Evolutionary conservation across 2,888 invertebrate species (phyloP), one percentile per base, ranked within the genome.

Genomic region (Laothoe populi): DNA sequence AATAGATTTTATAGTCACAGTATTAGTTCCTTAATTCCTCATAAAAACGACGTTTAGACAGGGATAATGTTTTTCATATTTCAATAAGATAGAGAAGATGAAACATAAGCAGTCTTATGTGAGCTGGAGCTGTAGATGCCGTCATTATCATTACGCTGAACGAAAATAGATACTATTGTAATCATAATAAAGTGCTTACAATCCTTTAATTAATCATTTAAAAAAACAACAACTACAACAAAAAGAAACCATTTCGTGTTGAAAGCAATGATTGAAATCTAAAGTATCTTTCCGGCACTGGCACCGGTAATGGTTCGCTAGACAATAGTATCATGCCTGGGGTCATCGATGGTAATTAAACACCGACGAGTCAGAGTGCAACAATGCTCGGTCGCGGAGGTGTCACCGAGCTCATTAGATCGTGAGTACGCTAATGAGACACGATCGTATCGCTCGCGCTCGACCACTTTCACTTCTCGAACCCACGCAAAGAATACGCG

Each of bases 361-460:
- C 71, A 70, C 71, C 64, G 74, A 71, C 70, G 66, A 72, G 75
- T 72, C 75, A 76, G 69, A 78, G 77, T 72, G 77, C 74, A 78
- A 75, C 75, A 78, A 78, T 74, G 67, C 77, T 61, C 69, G 65
- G 62, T 60, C 65, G 64, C 62, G 62, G 75, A 84, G 79, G 88
- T 87, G 86, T 87, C 82, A 80, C 77, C 70, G 68, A 65, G 72
- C 84, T 87, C 87, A 87, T 90, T 87, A 87, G 71, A 70, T 70
- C 83, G 86, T 83, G 87, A 81, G 81, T 79, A 72, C 79, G 75
- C 81, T 88, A 90, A 90, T 87, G 88, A 89, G 88, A 66, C 75
- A 73, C 74, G 88, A 88, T 89, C 76, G 67, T 86, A 90, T 90
- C 89, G 71, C 67, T 65, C 66, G 70, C 70, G 66, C 74, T 67